phyloP scores from a whole-genome alignment of 2,113 vertebrate genomes.

The Thamnophis sirtalis region DNA sequence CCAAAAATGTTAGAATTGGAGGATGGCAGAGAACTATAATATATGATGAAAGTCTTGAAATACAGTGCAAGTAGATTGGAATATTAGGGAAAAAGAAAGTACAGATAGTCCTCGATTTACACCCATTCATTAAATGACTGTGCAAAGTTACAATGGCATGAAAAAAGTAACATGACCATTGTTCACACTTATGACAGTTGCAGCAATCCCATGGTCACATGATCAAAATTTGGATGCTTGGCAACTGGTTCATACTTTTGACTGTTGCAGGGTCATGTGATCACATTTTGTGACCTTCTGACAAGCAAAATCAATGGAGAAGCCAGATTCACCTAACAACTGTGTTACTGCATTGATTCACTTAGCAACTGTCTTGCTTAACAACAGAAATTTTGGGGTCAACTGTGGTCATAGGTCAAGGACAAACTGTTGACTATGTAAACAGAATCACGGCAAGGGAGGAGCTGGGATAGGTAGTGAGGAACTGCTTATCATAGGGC shows the following conservation, averaged over 20 bases:
- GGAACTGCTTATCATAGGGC: background rate
- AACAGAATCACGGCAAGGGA: background rate
- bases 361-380: background rate
- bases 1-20: background rate
- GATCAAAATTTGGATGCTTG: background rate
- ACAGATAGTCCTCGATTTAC: background rate
- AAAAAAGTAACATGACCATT: background rate
- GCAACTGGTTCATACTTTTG: background rate
- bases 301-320: background rate
- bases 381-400: no score
- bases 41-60: background rate
- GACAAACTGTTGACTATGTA: background rate
- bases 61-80: background rate
- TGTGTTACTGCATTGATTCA: background rate
- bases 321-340: background rate
- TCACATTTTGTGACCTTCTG: background rate
- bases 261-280: background rate
- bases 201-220: background rate
- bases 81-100: background rate
- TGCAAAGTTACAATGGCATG: background rate
- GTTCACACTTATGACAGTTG: background rate
- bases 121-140: background rate
- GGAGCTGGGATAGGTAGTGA: background rate
- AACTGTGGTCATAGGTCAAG: no score
- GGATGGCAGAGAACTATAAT: background rate